Evolutionary conservation across 1,140 invertebrate genomes (phyloP).

Genomic region (Helicoverpa zea): DNA sequence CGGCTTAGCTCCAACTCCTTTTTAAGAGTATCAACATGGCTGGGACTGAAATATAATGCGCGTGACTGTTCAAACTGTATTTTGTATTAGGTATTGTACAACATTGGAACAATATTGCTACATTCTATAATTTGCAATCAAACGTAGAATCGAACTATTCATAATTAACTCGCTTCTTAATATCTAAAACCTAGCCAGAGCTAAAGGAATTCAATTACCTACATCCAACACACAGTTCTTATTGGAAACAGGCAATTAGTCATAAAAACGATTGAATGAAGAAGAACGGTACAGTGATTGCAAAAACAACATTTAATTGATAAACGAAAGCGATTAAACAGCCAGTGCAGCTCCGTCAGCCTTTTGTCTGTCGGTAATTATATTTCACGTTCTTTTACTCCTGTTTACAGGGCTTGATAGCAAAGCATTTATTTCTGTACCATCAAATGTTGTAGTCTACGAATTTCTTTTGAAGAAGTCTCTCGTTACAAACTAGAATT

Average conservation of each 20-base stretch:
- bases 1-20: not conserved
- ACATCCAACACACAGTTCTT: not conserved
- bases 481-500: no score
- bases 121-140: no score
- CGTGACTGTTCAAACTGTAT: no score
- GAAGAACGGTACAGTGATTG: not conserved
- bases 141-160: not conserved
- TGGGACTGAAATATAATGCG: no score
- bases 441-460: not conserved
- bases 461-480: not conserved
- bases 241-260: not conserved
- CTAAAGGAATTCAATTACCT: not conserved
- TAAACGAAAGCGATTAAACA: not conserved
- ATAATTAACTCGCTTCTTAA: not conserved
- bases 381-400: conserved; percentile 6
- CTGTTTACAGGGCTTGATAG: not conserved
- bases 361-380: conserved; percentile 2
- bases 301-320: not conserved
- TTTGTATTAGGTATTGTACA: no score
- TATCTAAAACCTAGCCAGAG: not conserved
- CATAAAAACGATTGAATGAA: not conserved
- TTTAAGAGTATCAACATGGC: no score
- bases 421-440: not conserved
- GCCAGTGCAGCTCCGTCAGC: not conserved
- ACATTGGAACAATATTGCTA: no score